Evolutionary conservation across 2,888 invertebrate species (phyloP), one percentile per base, ranked within the genome.

Genomic region (Yponomeuta cagnagella): DNA sequence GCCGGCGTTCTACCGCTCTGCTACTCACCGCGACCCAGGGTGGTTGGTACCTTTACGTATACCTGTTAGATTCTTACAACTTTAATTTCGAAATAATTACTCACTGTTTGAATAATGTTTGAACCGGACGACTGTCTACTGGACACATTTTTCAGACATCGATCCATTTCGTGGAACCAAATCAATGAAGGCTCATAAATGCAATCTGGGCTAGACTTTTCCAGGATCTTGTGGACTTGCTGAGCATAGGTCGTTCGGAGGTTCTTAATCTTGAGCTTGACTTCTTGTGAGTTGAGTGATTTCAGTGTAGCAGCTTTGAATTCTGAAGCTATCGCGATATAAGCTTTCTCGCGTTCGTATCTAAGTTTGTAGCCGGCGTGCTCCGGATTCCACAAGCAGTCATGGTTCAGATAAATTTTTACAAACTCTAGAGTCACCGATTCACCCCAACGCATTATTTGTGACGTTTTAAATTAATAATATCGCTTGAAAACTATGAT

Each of bases 201-300:
- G 0, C 76, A 78, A 71, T 88, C 83, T 0, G 89, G 88, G 63
- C 81, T 84, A 0, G 90, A 89, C 77, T 85, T 88, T 63, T 84
- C 81, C 33, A 89, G 75, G 73, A 93, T 89, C 80, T 93, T 93
- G 72, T 87, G 82, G 2, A 93, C 83, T 80, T 93, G 87, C 75
- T 93, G 93, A 15, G 81, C 77, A 69, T 93, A 93, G 0, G 93
- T 93, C n/a, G 89, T 88, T 72, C 92, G 79, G 10, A 93, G 78
- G 73, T 88, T 92, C 75, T 90, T 92, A 63, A 93, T 92, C 79
- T 93, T 93, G 74, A 84, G 82, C 78, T 89, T 92, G 2, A 92
- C 86, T 78, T 93, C 92, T 1, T 82, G 79, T n/a, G 86, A 73
- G 31, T 78, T 77, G 48, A 90, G 73, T 10, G 76, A 76, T 76